A percentile compares a stretch with the other conserved stretches of the same genome.
These are phyloP conservation scores for Antrozous pallidus DNA, from an alignment of 2,797 vertebrate genomes.

Conservation along the genomic window DNA sequence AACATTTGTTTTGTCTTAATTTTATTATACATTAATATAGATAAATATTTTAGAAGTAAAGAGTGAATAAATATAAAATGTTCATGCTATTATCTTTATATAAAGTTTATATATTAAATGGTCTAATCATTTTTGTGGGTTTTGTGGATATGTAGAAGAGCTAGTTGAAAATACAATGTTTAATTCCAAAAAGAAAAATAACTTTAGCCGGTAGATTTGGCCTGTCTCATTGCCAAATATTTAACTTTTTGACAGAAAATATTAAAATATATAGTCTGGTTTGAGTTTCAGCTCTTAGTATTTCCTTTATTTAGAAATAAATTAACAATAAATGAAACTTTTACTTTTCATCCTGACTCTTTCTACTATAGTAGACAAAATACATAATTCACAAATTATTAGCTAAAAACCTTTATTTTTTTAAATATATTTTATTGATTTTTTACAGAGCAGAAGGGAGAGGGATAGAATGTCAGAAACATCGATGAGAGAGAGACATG, in stretches of 20 bases:
- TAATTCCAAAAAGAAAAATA: constrained; percentile 10
- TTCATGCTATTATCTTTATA: not conserved
- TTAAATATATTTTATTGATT: too few species aligned
- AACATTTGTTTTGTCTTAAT: not conserved
- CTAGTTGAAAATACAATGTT: not conserved
- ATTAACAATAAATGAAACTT: not conserved
- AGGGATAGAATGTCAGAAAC: too few species aligned
- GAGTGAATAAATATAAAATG: not conserved
- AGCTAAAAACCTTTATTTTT: not conserved
- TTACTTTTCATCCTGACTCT: not conserved
- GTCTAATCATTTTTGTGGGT: not conserved
- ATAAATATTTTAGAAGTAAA: not conserved
- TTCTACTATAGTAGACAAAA: not conserved
- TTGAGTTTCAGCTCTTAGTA: too few species aligned
- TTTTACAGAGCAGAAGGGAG: too few species aligned
- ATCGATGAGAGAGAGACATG: too few species aligned
- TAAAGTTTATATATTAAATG: not conserved
- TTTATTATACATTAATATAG: not conserved
- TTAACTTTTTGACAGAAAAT: too few species aligned
- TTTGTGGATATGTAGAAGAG: not conserved
- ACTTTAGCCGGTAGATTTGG: not conserved
- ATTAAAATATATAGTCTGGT: too few species aligned
- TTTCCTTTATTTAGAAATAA: not conserved
- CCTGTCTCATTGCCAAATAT: too few species aligned
- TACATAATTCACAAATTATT: not conserved